phyloP scores from a whole-genome alignment of 1,140 invertebrate species.

The Holcopasites calliopsidis region DNA sequence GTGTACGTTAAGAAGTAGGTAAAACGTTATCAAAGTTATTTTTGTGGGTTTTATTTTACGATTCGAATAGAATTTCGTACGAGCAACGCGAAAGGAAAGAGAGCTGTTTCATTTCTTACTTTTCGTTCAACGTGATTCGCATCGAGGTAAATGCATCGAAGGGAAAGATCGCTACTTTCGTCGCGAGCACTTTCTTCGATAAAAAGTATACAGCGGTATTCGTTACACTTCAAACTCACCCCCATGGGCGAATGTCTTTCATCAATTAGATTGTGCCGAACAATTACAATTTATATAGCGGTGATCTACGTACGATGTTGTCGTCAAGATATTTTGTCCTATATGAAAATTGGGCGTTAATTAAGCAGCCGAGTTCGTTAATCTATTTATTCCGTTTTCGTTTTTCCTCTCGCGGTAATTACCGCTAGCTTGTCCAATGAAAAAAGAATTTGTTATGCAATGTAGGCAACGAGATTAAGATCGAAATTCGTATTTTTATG shows the following conservation, averaged over 20 bases:
- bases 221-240: constrained; percentile 1
- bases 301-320: constrained; percentile 4
- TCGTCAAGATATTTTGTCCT: constrained; percentile 2
- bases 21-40: constrained; percentile 17
- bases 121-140: not conserved
- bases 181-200: constrained; percentile 26
- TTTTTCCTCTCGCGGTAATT: constrained; percentile 23
- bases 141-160: constrained; percentile 14
- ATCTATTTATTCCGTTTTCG: constrained; percentile 53
- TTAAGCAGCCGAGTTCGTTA: constrained; percentile 36
- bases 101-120: not conserved
- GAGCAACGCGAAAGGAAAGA: not conserved
- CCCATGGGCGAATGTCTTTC: constrained; percentile 22
- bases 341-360: constrained; percentile 19
- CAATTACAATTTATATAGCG: constrained; percentile 12
- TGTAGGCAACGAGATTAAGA: constrained; percentile 63
- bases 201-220: constrained; percentile 23
- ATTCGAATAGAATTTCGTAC: constrained; percentile 22
- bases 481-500: constrained; percentile 72
- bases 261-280: constrained; percentile 29
- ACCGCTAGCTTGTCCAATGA: constrained; percentile 35
- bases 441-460: constrained; percentile 60
- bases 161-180: constrained; percentile 1
- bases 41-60: constrained; percentile 8
- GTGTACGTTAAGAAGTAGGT: constrained; percentile 29